phyloP scores from a whole-genome alignment of 2,113 vertebrate species.

The Chrysemys picta region DNA sequence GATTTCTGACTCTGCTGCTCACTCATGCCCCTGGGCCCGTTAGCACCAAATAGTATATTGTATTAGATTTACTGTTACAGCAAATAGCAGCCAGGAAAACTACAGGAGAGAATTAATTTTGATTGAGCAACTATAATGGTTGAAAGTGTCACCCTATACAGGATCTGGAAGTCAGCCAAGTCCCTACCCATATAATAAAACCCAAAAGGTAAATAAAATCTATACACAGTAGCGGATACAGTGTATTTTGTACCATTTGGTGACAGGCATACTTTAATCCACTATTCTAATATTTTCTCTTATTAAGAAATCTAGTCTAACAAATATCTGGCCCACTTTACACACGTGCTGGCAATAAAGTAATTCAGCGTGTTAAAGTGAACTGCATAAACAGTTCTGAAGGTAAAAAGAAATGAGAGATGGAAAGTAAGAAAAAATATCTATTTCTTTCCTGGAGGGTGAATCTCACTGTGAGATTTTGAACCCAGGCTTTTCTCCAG shows the following conservation, averaged over 20 bases:
- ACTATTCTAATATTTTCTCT: background rate
- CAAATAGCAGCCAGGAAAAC: background rate
- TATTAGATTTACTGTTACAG: background rate
- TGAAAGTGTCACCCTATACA: background rate
- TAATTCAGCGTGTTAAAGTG: background rate
- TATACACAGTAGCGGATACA: background rate
- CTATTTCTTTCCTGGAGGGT: background rate
- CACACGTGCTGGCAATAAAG: background rate
- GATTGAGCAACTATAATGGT: background rate
- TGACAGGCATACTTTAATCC: background rate
- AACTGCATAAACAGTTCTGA: background rate
- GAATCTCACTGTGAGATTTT: background rate
- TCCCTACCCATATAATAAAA: background rate
- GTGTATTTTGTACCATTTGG: background rate
- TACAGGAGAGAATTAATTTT: background rate
- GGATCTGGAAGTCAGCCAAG: background rate
- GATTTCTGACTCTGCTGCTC: background rate
- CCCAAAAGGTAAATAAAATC: background rate
- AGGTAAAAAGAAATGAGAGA: background rate
- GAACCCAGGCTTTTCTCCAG: background rate
- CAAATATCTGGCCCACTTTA: background rate
- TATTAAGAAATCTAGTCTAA: background rate
- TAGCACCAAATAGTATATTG: background rate
- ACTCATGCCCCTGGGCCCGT: background rate
- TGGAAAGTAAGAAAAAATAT: background rate